Percentiles rank a stretch among this genome's conserved stretches.
Evolutionary conservation across 2,888 invertebrate genomes (phyloP).

Genomic region (Ceratothoa steindachneri): DNA sequence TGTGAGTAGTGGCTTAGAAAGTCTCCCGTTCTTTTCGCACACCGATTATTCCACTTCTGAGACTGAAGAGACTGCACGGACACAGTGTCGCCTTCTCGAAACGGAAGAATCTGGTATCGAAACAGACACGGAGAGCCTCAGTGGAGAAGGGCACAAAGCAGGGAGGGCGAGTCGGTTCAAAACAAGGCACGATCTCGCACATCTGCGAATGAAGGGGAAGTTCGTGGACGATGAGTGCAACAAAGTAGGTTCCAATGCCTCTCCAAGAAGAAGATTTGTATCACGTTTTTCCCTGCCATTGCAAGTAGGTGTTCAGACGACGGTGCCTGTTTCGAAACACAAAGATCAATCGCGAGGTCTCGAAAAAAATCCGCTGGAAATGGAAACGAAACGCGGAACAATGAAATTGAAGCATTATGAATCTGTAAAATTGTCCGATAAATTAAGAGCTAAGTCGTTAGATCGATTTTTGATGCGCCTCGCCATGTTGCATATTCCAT

Average conservation of each 20-base stretch:
- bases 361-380: not conserved
- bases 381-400: not conserved
- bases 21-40: not conserved
- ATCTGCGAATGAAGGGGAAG: conserved; percentile 15
- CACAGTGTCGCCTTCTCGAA: conserved; percentile 25
- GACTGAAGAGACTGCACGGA: not conserved
- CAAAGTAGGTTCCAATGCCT: not conserved
- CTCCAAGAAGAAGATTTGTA: not conserved
- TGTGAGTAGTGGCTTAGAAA: not conserved
- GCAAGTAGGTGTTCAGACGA: not conserved
- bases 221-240: not conserved
- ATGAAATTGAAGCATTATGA: not conserved
- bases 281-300: not conserved
- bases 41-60: not conserved
- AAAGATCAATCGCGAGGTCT: not conserved
- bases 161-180: conserved; percentile 2
- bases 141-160: conserved; percentile 25
- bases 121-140: conserved; percentile 45
- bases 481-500: conserved; percentile 11
- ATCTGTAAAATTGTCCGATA: not conserved
- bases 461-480: not conserved
- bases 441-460: not conserved
- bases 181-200: conserved; percentile 17
- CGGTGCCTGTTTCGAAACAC: not conserved
- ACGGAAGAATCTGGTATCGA: conserved; percentile 46